phyloP scores from a whole-genome alignment of 2,113 vertebrate species.

The Lampris megalopsis region DNA sequence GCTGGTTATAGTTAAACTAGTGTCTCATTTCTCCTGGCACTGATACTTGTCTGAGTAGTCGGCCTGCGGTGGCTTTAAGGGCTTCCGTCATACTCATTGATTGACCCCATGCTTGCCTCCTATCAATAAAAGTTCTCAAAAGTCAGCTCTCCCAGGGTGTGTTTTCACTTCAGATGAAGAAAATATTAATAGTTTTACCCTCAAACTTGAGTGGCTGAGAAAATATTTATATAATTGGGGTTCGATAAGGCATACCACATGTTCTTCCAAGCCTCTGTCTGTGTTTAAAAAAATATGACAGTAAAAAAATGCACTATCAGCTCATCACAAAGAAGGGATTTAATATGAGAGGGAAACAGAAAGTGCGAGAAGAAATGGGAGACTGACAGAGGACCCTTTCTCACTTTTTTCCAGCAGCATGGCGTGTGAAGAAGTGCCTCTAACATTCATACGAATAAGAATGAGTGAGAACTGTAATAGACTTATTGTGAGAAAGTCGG shows the following conservation, averaged over 20 bases:
- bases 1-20: conserved; percentile 26
- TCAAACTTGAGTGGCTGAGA: too few species aligned
- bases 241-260: neutral
- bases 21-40: conserved; percentile 33
- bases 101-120: conserved; percentile 1
- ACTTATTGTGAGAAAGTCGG: too few species aligned
- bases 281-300: neutral
- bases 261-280: neutral
- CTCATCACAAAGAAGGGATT: neutral
- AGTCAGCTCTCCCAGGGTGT: neutral
- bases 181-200: too few species aligned
- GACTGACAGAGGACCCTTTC: too few species aligned
- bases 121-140: neutral
- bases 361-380: neutral
- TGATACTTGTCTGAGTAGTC: conserved; percentile 22
- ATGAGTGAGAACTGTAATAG: too few species aligned
- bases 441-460: too few species aligned
- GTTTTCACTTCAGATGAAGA: too few species aligned
- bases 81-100: conserved; percentile 32
- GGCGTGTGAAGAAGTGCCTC: too few species aligned
- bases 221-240: too few species aligned
- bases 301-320: neutral
- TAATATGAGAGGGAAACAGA: neutral
- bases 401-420: too few species aligned
- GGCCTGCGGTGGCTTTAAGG: conserved; percentile 38